Base-by-base conservation (phyloP, 1,140 invertebrate genomes). In the Euglossa dilemma region DNA sequence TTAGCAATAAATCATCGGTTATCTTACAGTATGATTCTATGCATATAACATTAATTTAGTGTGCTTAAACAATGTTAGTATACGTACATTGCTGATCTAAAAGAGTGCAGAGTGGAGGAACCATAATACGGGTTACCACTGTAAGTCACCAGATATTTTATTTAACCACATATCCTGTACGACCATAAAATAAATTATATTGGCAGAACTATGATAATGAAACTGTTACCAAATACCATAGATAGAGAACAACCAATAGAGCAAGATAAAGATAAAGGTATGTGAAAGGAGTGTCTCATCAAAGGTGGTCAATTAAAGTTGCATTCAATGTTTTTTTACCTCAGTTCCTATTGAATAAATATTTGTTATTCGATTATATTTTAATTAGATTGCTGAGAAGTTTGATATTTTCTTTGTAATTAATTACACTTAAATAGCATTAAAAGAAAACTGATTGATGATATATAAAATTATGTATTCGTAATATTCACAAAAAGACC, bases 61-160 rank as follows among this genome's bases (percentile, higher is more conserved):
- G 81, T 83, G 59, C 45, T 80, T 83, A 47, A 66, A 86, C 25
- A 77, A 54, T 80, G 84, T 91, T 89, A 90, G 87, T 90, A 92
- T 93, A 92, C 91, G 88, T 93, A 92, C 91, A 88, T 88, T 90
- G 89, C 72, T 89, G 91, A 88, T 92, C 91, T 91, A 92, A 92
- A 87, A 92, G 83, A 90, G 92, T 92, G 92, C 88, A 91, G 85
- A 93, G 85, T 87, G 92, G 91, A 90, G 91, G 91, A 91, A 93
- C 88, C 90, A 88, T 85, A 89, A 92, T 86, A 91, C 77, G 91
- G 86, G 91, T 90, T 90, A 92, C 90, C 91, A 93, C 92, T 93
- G 91, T 73, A 93, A 93, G 87, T 86, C 90, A 92, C 90, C 69
- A 91, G 69, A 92, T 63, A 91, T 72, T 86, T 92, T 88, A 86